These are phyloP conservation scores for Tupiocoris notatus DNA, from an alignment of 2,888 invertebrate genomes.

Conservation along the genomic window DNA sequence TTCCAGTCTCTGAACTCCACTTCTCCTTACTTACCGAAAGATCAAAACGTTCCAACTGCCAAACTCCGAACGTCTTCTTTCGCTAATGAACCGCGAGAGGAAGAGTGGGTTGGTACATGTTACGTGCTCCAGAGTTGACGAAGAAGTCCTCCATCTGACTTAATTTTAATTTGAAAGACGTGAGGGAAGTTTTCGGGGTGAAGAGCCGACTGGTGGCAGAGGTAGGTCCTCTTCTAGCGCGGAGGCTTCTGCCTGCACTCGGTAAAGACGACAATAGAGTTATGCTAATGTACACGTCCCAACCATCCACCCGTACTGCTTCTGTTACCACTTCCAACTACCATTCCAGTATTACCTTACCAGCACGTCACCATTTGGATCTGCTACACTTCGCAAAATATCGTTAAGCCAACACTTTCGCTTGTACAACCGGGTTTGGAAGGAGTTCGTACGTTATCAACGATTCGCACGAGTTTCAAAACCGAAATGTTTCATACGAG, in stretches of 20 bases:
- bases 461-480: too few species aligned
- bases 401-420: too few species aligned
- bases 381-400: neutral
- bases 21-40: too few species aligned
- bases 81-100: neutral
- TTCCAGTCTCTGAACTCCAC: too few species aligned
- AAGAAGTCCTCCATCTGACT: neutral
- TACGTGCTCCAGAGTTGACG: neutral
- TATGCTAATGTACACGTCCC: neutral
- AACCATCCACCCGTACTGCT: too few species aligned
- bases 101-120: too few species aligned
- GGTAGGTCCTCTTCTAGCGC: neutral
- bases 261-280: neutral
- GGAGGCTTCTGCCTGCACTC: neutral
- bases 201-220: neutral
- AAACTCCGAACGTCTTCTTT: too few species aligned
- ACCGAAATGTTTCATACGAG: too few species aligned
- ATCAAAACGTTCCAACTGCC: too few species aligned
- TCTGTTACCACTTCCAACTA: neutral
- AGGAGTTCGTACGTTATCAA: too few species aligned
- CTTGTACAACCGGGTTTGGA: too few species aligned
- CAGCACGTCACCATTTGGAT: neutral
- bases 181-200: neutral
- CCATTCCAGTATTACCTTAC: neutral
- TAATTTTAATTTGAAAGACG: neutral